Base-by-base conservation (phyloP, 1,140 invertebrate species). In the Coptotermes formosanus region DNA sequence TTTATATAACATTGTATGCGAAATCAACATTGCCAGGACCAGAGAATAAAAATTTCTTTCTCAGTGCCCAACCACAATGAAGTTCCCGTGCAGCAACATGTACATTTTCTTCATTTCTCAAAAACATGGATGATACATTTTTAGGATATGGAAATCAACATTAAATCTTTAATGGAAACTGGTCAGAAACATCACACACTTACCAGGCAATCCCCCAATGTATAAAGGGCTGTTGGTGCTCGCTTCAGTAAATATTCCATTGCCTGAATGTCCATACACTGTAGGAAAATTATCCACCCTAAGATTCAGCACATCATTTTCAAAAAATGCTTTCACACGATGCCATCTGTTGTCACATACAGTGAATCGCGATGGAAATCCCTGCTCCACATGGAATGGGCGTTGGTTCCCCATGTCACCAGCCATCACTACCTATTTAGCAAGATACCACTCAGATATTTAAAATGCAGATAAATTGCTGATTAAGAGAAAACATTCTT, bases 321-420 rank as follows among this genome's bases (percentile, higher is more conserved):
- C 94, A 88, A 96, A 95, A 12, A 94, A 91, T 0, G 95, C 97
- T 83, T 94, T 93, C 25, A 98, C 94, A 86, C 93, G 93, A 90
- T 98, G 97, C 97, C 97, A 98, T 88, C 94, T 93, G 88, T 97
- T 97, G 91, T 98, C 96, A 91, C 97, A 98, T 6, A 96, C 91
- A 2, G 93, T 92, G 88, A 93, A 95, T 82, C 94, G 92, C 84
- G 92, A 94, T 25, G 93, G 90, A 59, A 96, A 93, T 45, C 90
- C 89, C 91, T 94, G 89, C 89, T 94, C 90, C 45, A 94, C 92
- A 88, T 89, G 93, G 90, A 92, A 93, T 8, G 92, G 92, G 87
- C 93, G 92, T 45, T 93, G 92, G 88, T 94, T 93, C 23, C 94
- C 93, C 85, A 95, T 92, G 88, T 96, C 93, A 8, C 94, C 94